phyloP scores from a whole-genome alignment of 2,888 invertebrate genomes.

The Xiphydria camelus region DNA sequence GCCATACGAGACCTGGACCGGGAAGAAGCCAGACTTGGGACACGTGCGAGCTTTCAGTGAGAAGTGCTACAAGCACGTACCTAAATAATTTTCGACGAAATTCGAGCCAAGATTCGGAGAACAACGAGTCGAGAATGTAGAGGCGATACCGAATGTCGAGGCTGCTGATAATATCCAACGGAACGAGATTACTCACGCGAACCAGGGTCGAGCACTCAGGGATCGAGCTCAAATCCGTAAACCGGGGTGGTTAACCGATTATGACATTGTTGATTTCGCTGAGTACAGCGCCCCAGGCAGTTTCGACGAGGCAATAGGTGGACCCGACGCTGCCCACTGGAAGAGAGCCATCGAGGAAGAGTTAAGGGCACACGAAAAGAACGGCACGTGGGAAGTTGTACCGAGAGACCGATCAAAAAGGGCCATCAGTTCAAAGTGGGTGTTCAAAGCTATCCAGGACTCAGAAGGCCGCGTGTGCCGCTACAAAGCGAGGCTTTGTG shows the following conservation, averaged over 20 bases:
- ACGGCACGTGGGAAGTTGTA: not conserved
- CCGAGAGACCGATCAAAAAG: not conserved
- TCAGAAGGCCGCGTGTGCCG: not conserved
- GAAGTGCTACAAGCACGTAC: conserved; percentile 10
- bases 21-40: conserved; percentile 8
- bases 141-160: too few species aligned
- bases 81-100: too few species aligned
- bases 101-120: conserved; percentile 13
- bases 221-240: conserved; percentile 14
- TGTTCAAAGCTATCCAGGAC: not conserved
- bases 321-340: not conserved
- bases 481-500: not conserved
- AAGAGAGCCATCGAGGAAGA: not conserved
- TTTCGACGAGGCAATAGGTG: not conserved
- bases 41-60: conserved; percentile 13
- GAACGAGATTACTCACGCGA: too few species aligned
- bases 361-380: not conserved
- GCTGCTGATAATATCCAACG: too few species aligned
- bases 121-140: conserved; percentile 12
- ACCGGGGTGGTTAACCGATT: too few species aligned
- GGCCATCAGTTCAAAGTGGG: not conserved
- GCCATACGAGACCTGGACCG: conserved; percentile 3
- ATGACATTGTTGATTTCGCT: too few species aligned
- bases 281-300: not conserved
- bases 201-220: too few species aligned